phyloP scores from a whole-genome alignment of 2,888 invertebrate genomes.

The Xestoiulus laeticollis region DNA sequence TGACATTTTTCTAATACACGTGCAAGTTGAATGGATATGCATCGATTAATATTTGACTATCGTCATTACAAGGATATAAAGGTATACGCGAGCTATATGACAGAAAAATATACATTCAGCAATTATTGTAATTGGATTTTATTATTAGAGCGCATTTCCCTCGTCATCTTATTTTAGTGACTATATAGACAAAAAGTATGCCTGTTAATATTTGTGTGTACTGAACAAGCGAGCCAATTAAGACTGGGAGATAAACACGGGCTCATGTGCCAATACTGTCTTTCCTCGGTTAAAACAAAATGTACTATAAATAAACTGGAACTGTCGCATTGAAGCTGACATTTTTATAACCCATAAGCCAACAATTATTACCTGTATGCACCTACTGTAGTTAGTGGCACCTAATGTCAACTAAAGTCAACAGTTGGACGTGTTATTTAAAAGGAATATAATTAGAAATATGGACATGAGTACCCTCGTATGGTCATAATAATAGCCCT shows the following conservation, averaged over 20 bases:
- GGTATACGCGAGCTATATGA: background rate
- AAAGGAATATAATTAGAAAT: background rate
- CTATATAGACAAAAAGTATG: background rate
- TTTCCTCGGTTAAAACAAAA: background rate
- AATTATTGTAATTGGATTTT: slow-evolving; percentile 41
- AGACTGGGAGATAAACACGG: background rate
- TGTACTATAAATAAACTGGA: background rate
- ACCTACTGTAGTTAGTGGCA: background rate
- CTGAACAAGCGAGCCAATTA: background rate
- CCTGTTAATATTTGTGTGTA: background rate
- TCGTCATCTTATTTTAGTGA: slow-evolving; percentile 27
- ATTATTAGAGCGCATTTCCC: background rate
- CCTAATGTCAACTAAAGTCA: background rate
- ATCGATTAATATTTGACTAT: background rate
- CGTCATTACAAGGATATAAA: background rate
- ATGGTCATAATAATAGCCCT: background rate
- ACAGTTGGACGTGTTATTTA: background rate
- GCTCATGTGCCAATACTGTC: background rate
- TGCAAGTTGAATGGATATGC: background rate
- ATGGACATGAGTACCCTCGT: background rate
- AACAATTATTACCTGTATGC: background rate
- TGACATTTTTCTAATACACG: background rate
- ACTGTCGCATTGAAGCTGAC: background rate
- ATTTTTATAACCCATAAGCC: background rate
- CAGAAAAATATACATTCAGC: slow-evolving; percentile 22